phyloP scores from a whole-genome alignment of 2,888 invertebrate species.

The Argyresthia albistria region DNA sequence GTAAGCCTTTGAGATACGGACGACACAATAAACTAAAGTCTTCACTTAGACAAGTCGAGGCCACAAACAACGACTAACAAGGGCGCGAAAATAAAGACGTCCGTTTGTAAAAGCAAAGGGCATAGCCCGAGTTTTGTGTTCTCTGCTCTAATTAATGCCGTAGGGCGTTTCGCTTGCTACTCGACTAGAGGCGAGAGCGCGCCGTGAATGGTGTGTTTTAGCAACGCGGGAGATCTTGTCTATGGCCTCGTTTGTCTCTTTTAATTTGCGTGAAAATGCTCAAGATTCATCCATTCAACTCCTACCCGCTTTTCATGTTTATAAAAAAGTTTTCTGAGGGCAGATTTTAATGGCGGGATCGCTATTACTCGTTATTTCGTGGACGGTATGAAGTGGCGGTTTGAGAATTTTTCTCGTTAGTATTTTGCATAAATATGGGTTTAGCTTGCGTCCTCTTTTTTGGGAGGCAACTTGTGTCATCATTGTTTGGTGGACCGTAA shows the following conservation, averaged over 20 bases:
- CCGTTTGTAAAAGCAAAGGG: constrained; percentile 62
- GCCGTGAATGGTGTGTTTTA: constrained; percentile 63
- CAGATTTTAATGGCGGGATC: constrained; percentile 26
- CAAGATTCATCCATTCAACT: constrained; percentile 43
- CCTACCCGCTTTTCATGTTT: constrained; percentile 38
- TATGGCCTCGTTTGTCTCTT: constrained; percentile 59
- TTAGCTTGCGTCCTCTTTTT: constrained; percentile 32
- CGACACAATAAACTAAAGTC: neutral
- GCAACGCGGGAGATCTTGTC: constrained; percentile 49
- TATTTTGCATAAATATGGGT: constrained; percentile 59
- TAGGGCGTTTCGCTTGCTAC: constrained; percentile 62
- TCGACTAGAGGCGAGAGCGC: constrained; percentile 54
- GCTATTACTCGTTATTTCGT: constrained; percentile 49
- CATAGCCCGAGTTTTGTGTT: constrained; percentile 59
- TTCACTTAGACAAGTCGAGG: constrained; percentile 52
- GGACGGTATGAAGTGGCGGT: constrained; percentile 28
- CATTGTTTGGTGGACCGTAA: too few species aligned
- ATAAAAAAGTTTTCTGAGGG: constrained; percentile 35
- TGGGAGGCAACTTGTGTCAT: neutral
- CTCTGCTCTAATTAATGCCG: constrained; percentile 61
- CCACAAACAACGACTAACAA: constrained; percentile 27
- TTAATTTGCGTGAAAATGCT: constrained; percentile 70
- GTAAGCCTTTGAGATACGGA: constrained; percentile 1
- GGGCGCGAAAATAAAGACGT: constrained; percentile 56
- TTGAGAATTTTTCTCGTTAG: constrained; percentile 48